These are phyloP conservation scores for Cheilosia scutellata DNA, from an alignment of 2,888 invertebrate genomes.

Conservation along the genomic window DNA sequence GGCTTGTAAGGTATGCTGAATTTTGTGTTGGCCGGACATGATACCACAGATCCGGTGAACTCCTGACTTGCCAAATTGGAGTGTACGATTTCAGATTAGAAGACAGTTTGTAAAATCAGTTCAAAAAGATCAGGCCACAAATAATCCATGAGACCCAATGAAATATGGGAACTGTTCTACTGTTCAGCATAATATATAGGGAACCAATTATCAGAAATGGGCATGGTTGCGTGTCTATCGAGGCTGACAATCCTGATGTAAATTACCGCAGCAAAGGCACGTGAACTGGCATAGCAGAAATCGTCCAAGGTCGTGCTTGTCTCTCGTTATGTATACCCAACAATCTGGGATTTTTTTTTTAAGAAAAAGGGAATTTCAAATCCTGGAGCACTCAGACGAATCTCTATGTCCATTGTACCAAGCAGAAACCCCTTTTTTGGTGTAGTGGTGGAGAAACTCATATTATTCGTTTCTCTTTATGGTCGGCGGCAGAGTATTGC, in stretches of 20 bases:
- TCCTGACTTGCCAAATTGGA: slow-evolving; percentile 23
- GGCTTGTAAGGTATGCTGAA: slow-evolving; percentile 1
- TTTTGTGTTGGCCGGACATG: slow-evolving; percentile 62
- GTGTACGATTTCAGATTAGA: not conserved
- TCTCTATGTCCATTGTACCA: too few species aligned
- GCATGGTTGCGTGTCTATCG: not conserved
- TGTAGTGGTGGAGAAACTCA: too few species aligned
- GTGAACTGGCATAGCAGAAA: not conserved
- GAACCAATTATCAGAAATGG: not conserved
- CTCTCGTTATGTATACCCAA: not conserved
- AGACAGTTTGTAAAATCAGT: slow-evolving; percentile 29
- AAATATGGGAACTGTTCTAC: not conserved
- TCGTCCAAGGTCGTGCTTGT: not conserved
- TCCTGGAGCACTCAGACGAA: too few species aligned
- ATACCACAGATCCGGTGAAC: slow-evolving; percentile 57
- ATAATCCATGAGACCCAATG: not conserved
- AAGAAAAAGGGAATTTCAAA: too few species aligned
- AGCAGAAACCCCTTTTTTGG: too few species aligned
- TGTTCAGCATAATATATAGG: not conserved
- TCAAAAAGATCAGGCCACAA: slow-evolving; percentile 21
- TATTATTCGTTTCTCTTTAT: too few species aligned
- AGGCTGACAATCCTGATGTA: not conserved
- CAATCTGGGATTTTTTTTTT: too few species aligned
- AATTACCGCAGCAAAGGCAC: not conserved
- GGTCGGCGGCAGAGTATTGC: too few species aligned